Evolutionary conservation across 2,797 vertebrate species (phyloP), one percentile per base, ranked within the genome.

Genomic region (Clarias laeviceps): DNA sequence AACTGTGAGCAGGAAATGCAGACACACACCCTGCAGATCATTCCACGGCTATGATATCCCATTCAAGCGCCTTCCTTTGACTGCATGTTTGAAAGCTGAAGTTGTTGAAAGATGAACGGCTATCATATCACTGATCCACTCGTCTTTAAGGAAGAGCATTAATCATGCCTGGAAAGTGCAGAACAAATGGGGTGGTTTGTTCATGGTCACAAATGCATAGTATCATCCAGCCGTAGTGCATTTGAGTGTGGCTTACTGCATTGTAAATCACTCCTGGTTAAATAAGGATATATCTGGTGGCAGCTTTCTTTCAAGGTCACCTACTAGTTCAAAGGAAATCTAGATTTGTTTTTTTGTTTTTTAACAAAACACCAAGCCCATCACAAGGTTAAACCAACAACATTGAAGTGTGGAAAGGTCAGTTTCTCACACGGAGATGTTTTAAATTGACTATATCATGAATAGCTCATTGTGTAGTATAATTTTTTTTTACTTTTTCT

Each of bases 191-290:
- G 24, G 56, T 61, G 72, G 50, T 45, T 45, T 74, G 59, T 66
- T 65, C 18, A 32, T 34, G 40, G 37, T 85, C 32, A 59, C 12
- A 2, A 29, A 78, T 61, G 34, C 74, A 27, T n/a, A 73, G n/a
- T 34, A 74, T 70, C 64, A 14, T 56, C 84, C 69, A 80, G 54
- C 22, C 80, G 12, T 61, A 34, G 80, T 85, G 78, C 56, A 82
- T 69, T 69, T 17, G 4, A 29, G 50, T 29, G 27, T 56, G 40
- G 20, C 81, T 50, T 22, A 3, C 84, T 81, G 81, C 74, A 4
- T 54, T 70, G 82, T 82, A 85, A 86, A 84, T 84, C 84, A 85
- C 22, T 83, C 29, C 7, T 86, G 62, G 86, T 88, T 83, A 87
- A 87, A 72, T 65, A 82, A 37, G 62, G 70, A 83, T 88, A 80